phyloP scores from a whole-genome alignment of 2,888 invertebrate species.

The Dicyrtoma fusca region DNA sequence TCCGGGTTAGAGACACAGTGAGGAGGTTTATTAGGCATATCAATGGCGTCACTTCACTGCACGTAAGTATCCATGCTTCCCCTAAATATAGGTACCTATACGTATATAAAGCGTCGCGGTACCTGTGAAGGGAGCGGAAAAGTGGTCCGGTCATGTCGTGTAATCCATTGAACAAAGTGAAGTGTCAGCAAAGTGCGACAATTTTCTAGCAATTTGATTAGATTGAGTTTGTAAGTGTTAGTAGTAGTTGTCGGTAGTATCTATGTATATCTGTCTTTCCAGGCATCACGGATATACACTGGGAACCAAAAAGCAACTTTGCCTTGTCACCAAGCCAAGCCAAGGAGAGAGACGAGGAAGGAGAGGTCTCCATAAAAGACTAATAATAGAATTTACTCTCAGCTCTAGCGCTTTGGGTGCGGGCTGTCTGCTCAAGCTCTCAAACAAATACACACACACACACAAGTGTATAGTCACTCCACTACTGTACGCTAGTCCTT shows the following conservation, averaged over 20 bases:
- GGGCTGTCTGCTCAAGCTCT: too few relatives aligned
- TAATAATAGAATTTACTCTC: too few relatives aligned
- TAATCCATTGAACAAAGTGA: constrained; percentile 14
- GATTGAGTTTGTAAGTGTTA: constrained; percentile 24
- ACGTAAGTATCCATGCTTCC: too few relatives aligned
- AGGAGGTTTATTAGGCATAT: too few relatives aligned
- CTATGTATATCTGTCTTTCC: constrained; percentile 6
- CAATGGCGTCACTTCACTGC: too few relatives aligned
- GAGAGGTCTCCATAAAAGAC: background rate
- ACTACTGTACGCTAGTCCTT: too few relatives aligned
- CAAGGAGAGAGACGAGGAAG: background rate
- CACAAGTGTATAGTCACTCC: too few relatives aligned
- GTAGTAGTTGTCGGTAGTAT: constrained; percentile 10
- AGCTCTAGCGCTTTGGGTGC: too few relatives aligned
- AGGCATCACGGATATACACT: background rate
- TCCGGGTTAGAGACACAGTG: too few relatives aligned
- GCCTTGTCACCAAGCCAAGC: background rate
- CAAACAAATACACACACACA: too few relatives aligned
- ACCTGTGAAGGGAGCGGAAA: background rate
- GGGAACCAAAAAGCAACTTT: too few relatives aligned
- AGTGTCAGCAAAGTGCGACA: constrained; percentile 29
- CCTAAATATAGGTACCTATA: background rate
- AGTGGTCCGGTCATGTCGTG: background rate
- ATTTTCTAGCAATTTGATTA: constrained; percentile 30
- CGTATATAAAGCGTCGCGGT: background rate